Evolutionary conservation across 2,888 invertebrate genomes (phyloP).

Genomic region (Andrena minutula): DNA sequence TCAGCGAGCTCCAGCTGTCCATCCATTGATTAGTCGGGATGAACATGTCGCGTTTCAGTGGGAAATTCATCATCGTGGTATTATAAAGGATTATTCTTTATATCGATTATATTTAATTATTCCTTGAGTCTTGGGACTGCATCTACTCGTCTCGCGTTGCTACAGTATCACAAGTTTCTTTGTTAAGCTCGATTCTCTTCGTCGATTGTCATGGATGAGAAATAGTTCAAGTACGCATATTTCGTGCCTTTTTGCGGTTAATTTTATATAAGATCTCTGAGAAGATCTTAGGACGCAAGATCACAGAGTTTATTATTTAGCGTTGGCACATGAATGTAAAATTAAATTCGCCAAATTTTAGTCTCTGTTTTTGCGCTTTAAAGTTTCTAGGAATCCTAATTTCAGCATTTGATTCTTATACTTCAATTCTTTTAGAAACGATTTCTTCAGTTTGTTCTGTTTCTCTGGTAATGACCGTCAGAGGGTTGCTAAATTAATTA

Average conservation of each 20-base stretch:
- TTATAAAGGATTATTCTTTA: neutral
- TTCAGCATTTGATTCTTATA: neutral
- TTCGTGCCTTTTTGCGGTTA: neutral
- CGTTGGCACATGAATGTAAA: too few relatives aligned
- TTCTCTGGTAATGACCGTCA: neutral
- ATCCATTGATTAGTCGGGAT: slow-evolving; percentile 36
- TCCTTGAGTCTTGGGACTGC: neutral
- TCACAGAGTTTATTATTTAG: neutral
- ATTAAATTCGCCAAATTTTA: neutral
- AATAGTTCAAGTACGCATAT: neutral
- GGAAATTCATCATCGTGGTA: slow-evolving; percentile 40
- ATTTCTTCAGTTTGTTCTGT: neutral
- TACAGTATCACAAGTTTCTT: slow-evolving; percentile 38
- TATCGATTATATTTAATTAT: neutral
- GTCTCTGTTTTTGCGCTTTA: neutral
- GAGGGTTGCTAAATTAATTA: neutral
- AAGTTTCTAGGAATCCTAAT: neutral
- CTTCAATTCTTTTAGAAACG: neutral
- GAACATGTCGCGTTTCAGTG: slow-evolving; percentile 46
- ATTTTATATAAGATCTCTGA: neutral
- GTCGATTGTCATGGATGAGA: slow-evolving; percentile 39
- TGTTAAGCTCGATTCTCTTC: slow-evolving; percentile 19
- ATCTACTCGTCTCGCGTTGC: slow-evolving; percentile 8
- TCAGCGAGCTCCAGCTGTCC: slow-evolving; percentile 39
- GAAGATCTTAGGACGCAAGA: neutral